These are phyloP conservation scores for Zingel zingel DNA, from an alignment of 2,113 vertebrate species.

Conservation along the genomic window DNA sequence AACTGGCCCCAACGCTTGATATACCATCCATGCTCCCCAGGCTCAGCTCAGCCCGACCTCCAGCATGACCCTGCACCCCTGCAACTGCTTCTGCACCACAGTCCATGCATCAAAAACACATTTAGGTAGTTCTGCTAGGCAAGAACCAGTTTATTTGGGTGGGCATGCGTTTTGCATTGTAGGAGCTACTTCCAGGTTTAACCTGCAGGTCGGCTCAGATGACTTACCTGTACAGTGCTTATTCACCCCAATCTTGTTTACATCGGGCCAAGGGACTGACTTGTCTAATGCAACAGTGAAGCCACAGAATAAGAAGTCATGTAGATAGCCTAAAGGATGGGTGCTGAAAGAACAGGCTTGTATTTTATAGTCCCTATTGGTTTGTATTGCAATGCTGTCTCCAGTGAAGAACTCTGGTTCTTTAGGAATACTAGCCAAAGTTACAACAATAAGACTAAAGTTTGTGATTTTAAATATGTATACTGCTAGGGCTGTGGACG, in stretches of 20 bases:
- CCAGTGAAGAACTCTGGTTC: neutral
- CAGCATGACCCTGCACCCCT: conserved; percentile 18
- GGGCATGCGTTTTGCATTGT: neutral
- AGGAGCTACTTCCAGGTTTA: too few species aligned
- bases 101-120: neutral
- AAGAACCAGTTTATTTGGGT: neutral
- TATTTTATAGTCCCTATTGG: neutral
- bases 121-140: fast-evolving
- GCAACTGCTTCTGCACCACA: conserved; percentile 3
- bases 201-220: neutral
- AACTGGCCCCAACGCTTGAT: neutral
- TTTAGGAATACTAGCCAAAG: neutral
- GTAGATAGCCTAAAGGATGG: conserved; percentile 23
- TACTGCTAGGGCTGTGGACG: neutral
- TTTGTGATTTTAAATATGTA: too few species aligned
- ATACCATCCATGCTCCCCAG: neutral
- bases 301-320: conserved; percentile 3
- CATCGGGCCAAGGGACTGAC: neutral
- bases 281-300: neutral
- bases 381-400: neutral
- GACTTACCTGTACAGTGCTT: neutral
- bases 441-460: neutral
- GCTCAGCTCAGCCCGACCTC: conserved; percentile 16
- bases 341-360: neutral
- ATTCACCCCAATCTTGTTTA: neutral